Base-by-base conservation (phyloP, 2,113 vertebrate species). In the Ictalurus furcatus region DNA sequence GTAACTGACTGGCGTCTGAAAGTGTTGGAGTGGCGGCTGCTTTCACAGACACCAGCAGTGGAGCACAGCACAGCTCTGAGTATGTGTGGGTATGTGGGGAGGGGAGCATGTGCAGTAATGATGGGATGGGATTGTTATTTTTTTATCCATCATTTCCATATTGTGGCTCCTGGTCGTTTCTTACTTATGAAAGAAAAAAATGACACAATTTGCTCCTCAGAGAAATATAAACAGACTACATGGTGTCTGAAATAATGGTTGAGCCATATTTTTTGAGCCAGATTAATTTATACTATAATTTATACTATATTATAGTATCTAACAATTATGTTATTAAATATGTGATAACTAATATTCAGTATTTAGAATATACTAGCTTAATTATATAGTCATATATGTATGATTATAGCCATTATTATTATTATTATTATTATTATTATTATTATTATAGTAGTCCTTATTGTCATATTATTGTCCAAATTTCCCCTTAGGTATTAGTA, bases 1-100 rank as follows among this genome's bases (percentile, higher is more conserved):
- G 95, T 87, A 96, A 96, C 94, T 93, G 92, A 92, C 93, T 92
- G 92, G 95, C 94, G 93, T 96, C 96, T 94, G 92, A 90, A 92
- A 91, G 65, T 90, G 90, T 93, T 92, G 93, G 92, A 95, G 94
- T 92, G 93, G 93, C 87, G 88, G 86, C 89, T 92, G 91, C 86
- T 90, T 85, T 80, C 90, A 91, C 92, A 93, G 90, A 92, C 90
- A 85, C 28, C 84, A 93, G 90, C 90, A 84, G 61, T 85, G 48
- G 69, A 86, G 44, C 69, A 78, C 17, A 90, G 28, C 63, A 30
- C 58, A 88, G 76, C 37, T 79, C 67, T n/a, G 63, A 59, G n/a
- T 74, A n/a, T 84, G 76, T 87, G 40, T 67, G 78, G 23, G 67
- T 88, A 34, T 76, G 28, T 87, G 73, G 48, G 52, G 16, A 23